Base-by-base conservation (phyloP, 2,113 vertebrate genomes). In the Apodemus speciosus region DNA sequence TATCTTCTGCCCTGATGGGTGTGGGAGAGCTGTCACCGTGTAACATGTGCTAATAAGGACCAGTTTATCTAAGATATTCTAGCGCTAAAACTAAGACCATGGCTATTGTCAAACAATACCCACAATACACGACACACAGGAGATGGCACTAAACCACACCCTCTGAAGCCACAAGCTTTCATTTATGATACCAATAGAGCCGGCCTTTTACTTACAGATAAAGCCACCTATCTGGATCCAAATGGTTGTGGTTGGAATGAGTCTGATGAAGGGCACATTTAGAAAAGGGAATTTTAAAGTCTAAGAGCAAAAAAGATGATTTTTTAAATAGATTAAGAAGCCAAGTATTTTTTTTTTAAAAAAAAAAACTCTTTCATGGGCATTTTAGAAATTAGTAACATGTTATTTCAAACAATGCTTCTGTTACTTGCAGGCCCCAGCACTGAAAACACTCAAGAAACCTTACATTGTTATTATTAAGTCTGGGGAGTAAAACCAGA, bases 1-100 rank as follows among this genome's bases (percentile, higher is more conserved):
- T 9, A 46, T 21, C 16, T 69, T 27, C 38, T 71, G 10, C 1
- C 0, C 20, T 18, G 69, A 40, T 0, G 35, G 69, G 3, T 38
- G 56, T 85, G 23, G 58, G 40, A 73, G 21, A 72, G 27, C 0
- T 8, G 21, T 0, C 35, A 38, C 11, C 53, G 68, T 68, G 43
- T 56, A 58, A 72, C 23, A 83, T 56, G 10, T 92, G 86, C 66
- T 79, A 46, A 71, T 2, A 38, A 30, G 25, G 32, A 30, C 43
- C 23, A 32, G 11, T 49, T 84, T 53, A 38, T 88, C 62, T 64
- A 66, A 92, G 43, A 75, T 10, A 7, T 30, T 32, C 4, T 6
- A n/a, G 79, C 6, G 58, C 6, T 18, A 72, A 88, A 32, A 15
- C 35, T 2, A 75, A 60, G 76, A 30, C 58, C 8, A 5, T 0